These are phyloP conservation scores for Epinotia ramella DNA, from an alignment of 2,888 invertebrate species.

Conservation along the genomic window DNA sequence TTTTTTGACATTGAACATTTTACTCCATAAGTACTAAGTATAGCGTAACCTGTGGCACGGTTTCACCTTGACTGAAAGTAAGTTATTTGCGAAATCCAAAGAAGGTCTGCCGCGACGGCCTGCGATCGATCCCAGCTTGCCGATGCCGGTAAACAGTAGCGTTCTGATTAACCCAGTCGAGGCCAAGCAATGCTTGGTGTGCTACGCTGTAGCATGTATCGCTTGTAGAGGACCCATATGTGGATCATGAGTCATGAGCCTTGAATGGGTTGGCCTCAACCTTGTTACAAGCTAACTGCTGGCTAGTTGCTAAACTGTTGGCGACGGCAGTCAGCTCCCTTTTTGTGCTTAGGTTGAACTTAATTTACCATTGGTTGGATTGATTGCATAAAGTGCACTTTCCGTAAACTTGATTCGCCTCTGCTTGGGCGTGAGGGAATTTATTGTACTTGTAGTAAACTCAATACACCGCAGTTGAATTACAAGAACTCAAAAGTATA, in stretches of 20 bases:
- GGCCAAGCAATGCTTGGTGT: too few species aligned
- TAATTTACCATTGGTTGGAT: too few species aligned
- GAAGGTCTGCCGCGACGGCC: slow-evolving; percentile 69
- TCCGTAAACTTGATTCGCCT: too few species aligned
- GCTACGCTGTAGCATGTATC: too few species aligned
- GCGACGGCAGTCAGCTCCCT: neutral
- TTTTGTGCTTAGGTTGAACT: neutral
- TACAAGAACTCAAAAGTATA: too few species aligned
- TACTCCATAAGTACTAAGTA: slow-evolving; percentile 46
- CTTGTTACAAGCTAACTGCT: slow-evolving; percentile 48
- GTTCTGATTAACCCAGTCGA: slow-evolving; percentile 56
- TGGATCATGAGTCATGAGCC: too few species aligned
- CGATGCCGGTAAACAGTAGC: slow-evolving; percentile 41
- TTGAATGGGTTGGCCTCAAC: slow-evolving; percentile 49
- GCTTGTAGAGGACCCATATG: too few species aligned
- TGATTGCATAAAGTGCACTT: too few species aligned
- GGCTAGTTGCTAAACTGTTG: neutral
- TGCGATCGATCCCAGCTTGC: slow-evolving; percentile 63
- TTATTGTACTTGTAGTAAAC: too few species aligned
- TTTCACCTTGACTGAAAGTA: slow-evolving; percentile 70
- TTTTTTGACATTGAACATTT: slow-evolving; percentile 75
- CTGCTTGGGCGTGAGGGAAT: too few species aligned
- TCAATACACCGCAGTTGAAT: too few species aligned
- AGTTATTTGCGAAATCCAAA: slow-evolving; percentile 71
- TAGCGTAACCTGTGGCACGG: slow-evolving; percentile 65